Evolutionary conservation across 1,140 invertebrate genomes (phyloP).

Genomic region (Pseudomyrmex pallidus): DNA sequence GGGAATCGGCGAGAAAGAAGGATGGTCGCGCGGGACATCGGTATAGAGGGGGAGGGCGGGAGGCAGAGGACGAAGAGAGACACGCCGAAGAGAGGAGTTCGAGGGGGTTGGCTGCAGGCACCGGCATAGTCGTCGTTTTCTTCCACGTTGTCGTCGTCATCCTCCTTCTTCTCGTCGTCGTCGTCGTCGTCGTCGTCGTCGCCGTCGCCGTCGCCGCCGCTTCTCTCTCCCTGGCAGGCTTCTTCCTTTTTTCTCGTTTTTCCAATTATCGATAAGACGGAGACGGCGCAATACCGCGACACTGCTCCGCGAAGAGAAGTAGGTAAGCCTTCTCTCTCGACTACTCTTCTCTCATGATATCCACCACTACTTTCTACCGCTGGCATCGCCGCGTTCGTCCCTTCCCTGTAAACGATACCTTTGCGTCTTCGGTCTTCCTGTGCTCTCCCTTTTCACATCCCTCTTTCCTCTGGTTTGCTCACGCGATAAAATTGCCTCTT

Average conservation of each 20-base stretch:
- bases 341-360: conserved; percentile 56
- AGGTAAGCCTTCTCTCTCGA: conserved; percentile 59
- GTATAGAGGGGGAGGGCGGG: conserved; percentile 34
- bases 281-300: conserved; percentile 78
- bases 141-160: conserved; percentile 40
- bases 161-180: conserved; percentile 25
- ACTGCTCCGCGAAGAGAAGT: conserved; percentile 41
- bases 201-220: conserved; percentile 42
- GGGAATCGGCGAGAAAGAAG: conserved; percentile 64
- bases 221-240: conserved; percentile 25
- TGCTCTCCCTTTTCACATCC: conserved; percentile 52
- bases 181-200: conserved; percentile 50
- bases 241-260: conserved; percentile 74
- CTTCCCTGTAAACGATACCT: conserved; percentile 46
- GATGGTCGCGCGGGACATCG: conserved; percentile 43
- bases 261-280: conserved; percentile 83
- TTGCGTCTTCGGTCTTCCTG: conserved; percentile 56
- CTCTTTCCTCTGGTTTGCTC: conserved; percentile 58
- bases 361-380: conserved; percentile 42
- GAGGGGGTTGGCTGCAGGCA: conserved; percentile 57
- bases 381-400: conserved; percentile 19
- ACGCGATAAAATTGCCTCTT: conserved; percentile 78
- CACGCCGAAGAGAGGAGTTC: conserved; percentile 52
- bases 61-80: conserved; percentile 42
- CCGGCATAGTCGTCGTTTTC: conserved; percentile 60